Evolutionary conservation across 2,113 vertebrate species (phyloP).

Genomic region (Delphinus delphis): DNA sequence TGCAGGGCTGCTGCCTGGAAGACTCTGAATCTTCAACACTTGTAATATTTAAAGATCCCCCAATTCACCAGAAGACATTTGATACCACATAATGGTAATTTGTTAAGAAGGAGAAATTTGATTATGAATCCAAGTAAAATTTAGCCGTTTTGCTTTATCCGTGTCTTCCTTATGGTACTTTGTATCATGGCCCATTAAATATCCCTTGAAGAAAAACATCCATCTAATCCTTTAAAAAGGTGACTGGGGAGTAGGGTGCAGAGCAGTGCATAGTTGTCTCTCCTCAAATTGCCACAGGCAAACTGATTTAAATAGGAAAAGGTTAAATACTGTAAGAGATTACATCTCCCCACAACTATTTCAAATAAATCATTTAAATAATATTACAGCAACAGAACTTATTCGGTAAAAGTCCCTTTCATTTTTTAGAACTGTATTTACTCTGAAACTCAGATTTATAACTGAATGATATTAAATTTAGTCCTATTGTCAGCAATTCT

Average conservation of each 20-base stretch:
- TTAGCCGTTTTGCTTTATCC: not conserved
- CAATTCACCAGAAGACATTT: not conserved
- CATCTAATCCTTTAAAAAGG: not conserved
- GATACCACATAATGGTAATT: not conserved
- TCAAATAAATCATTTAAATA: constrained; percentile 41
- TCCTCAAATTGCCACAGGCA: not conserved
- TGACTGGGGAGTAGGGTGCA: not conserved
- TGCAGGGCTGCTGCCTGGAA: not conserved
- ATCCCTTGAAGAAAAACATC: constrained; percentile 12
- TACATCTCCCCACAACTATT: not conserved
- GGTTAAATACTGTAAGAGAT: not conserved
- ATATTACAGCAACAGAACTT: not conserved
- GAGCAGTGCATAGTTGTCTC: not conserved
- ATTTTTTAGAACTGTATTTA: not conserved
- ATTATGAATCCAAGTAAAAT: constrained; percentile 28
- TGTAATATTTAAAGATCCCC: not conserved
- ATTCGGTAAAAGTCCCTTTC: not conserved
- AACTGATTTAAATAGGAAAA: constrained; percentile 31
- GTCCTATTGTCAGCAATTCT: not conserved
- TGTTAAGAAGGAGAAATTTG: not conserved
- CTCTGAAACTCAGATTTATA: constrained; percentile 24
- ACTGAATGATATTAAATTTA: constrained; percentile 14
- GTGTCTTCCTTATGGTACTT: constrained; percentile 19
- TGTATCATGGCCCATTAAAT: not conserved
- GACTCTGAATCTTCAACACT: not conserved